Conservation (phyloP, 2,113 vertebrate genomes). For the Apeltes quadracus region DNA sequence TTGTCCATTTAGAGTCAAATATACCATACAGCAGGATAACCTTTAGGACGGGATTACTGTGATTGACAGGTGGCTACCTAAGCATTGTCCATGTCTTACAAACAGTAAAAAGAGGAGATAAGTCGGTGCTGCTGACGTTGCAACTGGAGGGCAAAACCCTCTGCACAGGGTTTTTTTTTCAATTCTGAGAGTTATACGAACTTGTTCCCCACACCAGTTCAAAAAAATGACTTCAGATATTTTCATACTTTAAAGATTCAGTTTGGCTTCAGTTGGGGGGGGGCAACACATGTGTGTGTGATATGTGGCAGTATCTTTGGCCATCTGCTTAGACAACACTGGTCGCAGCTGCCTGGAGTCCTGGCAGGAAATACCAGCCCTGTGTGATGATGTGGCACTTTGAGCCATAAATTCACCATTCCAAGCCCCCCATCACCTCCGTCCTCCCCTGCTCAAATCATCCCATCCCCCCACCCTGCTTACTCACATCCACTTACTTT, state of each 20-base stretch:
- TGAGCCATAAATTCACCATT: conserved; percentile 70
- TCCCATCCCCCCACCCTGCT: conserved; percentile 39
- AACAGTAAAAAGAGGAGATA: not conserved
- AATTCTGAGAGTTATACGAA: not conserved
- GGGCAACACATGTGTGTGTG: not conserved
- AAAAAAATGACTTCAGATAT: not conserved
- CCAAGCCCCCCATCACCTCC: not conserved
- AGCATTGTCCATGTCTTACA: not conserved
- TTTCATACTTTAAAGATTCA: not conserved
- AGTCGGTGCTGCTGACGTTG: not conserved
- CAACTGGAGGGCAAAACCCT: not conserved
- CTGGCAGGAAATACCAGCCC: conserved; percentile 75
- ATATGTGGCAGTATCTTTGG: conserved; percentile 51
- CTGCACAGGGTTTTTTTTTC: not conserved
- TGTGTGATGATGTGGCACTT: conserved; percentile 76
- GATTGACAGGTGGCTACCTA: not conserved
- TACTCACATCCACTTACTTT: conserved; percentile 11
- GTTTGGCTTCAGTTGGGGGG: not conserved
- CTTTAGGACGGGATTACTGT: not conserved
- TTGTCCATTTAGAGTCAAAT: too few species aligned
- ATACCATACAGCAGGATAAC: too few species aligned
- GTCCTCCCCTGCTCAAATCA: conserved; percentile 23
- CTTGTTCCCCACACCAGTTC: not conserved
- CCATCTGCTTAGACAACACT: conserved; percentile 64
- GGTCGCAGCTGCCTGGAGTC: conserved; percentile 47